phyloP scores from a whole-genome alignment of 1,140 invertebrate genomes.

The Drosophila malerkotliana region DNA sequence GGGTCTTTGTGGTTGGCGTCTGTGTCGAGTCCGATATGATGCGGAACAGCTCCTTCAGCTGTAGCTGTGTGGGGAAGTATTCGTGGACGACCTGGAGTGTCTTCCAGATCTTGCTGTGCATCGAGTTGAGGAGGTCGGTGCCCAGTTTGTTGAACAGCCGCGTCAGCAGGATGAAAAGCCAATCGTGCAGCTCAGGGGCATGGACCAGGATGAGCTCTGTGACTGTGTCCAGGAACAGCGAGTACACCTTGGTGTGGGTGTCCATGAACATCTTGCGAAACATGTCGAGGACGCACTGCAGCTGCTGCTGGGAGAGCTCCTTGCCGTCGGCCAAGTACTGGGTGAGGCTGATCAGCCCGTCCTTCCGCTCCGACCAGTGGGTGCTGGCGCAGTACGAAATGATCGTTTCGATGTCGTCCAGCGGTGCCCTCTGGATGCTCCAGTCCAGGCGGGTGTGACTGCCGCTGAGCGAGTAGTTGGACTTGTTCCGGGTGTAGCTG shows the following conservation, averaged over 20 bases:
- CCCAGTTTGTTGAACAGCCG: slow-evolving; percentile 94
- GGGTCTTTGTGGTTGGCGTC: slow-evolving; percentile 94
- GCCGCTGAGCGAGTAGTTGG: slow-evolving; percentile 90
- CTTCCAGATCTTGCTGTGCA: slow-evolving; percentile 94
- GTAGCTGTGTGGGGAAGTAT: slow-evolving; percentile 87
- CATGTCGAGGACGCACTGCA: slow-evolving; percentile 87
- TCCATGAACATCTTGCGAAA: slow-evolving; percentile 99
- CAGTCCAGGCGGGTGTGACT: slow-evolving; percentile 90
- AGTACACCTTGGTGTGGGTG: slow-evolving; percentile 98
- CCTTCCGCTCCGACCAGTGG: slow-evolving; percentile 96
- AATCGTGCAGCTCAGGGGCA: slow-evolving; percentile 93
- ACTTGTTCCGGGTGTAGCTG: slow-evolving; percentile 84
- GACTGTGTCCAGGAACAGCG: slow-evolving; percentile 95
- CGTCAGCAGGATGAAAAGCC: slow-evolving; percentile 94
- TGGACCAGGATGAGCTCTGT: slow-evolving; percentile 95
- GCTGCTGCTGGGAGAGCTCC: slow-evolving; percentile 73
- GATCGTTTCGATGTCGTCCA: slow-evolving; percentile 94
- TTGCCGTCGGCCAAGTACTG: slow-evolving; percentile 83
- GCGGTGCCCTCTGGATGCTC: slow-evolving; percentile 84
- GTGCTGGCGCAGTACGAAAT: slow-evolving; percentile 93
- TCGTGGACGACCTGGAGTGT: slow-evolving; percentile 94
- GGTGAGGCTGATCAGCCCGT: slow-evolving; percentile 93
- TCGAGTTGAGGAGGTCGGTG: slow-evolving; percentile 94
- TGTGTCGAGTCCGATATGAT: slow-evolving; percentile 95
- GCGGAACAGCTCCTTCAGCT: slow-evolving; percentile 87